Percentiles rank a stretch among this genome's conserved stretches.
Evolutionary conservation across 2,113 vertebrate species (phyloP).

Genomic region (Corythoichthys haematopterus): DNA sequence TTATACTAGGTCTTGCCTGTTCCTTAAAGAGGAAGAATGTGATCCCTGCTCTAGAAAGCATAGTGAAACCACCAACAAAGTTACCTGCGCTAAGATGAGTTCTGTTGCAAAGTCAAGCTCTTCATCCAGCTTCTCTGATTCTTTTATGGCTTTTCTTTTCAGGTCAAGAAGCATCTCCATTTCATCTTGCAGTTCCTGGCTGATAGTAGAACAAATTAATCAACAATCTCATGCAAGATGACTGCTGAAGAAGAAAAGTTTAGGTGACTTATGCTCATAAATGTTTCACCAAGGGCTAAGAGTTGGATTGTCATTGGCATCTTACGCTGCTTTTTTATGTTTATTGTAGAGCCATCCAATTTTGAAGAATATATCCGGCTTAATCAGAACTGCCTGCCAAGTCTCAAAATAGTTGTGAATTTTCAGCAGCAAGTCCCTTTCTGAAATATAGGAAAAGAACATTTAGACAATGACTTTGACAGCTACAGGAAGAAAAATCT

Average conservation of each 20-base stretch:
- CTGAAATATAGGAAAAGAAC: slow-evolving; percentile 58
- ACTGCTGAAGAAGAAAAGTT: background rate
- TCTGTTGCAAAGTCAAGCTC: slow-evolving; percentile 88
- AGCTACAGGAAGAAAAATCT: background rate
- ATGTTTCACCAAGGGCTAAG: background rate
- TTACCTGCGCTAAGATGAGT: slow-evolving; percentile 92
- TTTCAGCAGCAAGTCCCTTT: slow-evolving; percentile 81
- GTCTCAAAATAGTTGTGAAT: slow-evolving; percentile 90
- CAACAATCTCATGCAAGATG: background rate
- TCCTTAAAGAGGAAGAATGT: too few species aligned
- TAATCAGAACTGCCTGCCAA: slow-evolving; percentile 90
- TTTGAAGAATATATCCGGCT: slow-evolving; percentile 91
- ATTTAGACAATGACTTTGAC: background rate
- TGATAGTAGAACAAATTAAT: slow-evolving; percentile 46
- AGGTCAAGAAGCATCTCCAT: slow-evolving; percentile 80
- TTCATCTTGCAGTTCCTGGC: slow-evolving; percentile 83
- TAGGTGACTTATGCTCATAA: background rate
- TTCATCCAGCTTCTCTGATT: slow-evolving; percentile 83
- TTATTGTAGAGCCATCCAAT: slow-evolving; percentile 86
- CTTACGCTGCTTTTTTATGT: slow-evolving; percentile 84
- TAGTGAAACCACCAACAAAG: background rate
- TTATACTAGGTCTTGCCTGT: too few species aligned
- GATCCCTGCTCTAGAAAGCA: too few species aligned
- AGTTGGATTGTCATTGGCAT: slow-evolving; percentile 19
- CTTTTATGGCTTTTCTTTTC: slow-evolving; percentile 78